Conservation (phyloP, 1,140 invertebrate genomes). For the Drosophila pectinifera region DNA sequence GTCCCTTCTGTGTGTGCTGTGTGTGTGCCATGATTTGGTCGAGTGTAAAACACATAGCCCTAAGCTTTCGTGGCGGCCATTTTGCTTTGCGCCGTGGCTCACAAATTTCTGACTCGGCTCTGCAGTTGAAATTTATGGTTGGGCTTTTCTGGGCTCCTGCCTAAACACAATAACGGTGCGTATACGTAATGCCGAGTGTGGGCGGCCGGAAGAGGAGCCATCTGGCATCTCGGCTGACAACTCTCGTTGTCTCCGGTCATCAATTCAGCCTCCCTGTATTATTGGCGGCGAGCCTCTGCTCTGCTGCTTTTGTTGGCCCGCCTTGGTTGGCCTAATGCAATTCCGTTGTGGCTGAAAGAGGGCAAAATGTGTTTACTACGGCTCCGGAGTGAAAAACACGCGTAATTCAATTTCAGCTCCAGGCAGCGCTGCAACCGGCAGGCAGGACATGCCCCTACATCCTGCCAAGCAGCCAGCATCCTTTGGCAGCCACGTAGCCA, state of each 20-base stretch:
- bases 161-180: conserved; percentile 37
- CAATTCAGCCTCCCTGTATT: conserved; percentile 1
- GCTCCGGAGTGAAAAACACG: conserved; percentile 55
- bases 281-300: conserved; percentile 1
- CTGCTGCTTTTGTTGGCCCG: conserved; percentile 38
- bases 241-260: conserved; percentile 26
- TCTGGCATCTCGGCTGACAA: conserved; percentile 35
- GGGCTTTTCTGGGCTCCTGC: conserved; percentile 40
- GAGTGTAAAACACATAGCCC: conserved; percentile 59
- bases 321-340: conserved; percentile 49
- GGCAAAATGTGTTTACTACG: conserved; percentile 58
- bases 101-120: conserved; percentile 47
- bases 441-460: too few relatives aligned
- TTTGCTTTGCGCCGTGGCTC: conserved; percentile 52
- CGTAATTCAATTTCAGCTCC: conserved; percentile 62
- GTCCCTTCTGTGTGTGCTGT: neutral
- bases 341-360: conserved; percentile 41
- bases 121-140: conserved; percentile 49
- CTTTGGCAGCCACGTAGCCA: conserved; percentile 33
- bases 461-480: conserved; percentile 4
- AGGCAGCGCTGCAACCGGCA: conserved; percentile 15
- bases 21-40: conserved; percentile 32
- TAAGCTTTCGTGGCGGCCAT: conserved; percentile 47
- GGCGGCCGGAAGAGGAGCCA: conserved; percentile 13
- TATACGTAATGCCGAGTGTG: conserved; percentile 24